Evolutionary conservation across 2,888 invertebrate species (phyloP).

Genomic region (Catocala fraxini): DNA sequence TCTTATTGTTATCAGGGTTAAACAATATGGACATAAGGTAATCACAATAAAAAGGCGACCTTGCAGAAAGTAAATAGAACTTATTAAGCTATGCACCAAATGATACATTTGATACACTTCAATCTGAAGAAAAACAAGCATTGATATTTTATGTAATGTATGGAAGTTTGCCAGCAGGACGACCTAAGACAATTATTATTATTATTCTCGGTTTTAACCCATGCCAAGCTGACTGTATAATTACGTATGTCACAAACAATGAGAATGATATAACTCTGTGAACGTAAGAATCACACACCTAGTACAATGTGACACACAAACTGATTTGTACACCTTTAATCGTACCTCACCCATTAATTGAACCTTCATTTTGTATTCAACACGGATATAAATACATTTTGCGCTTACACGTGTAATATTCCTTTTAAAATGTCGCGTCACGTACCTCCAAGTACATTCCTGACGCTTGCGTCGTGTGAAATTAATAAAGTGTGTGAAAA

Average conservation of each 20-base stretch:
- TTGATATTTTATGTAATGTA: no score
- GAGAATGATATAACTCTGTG: constrained; percentile 17
- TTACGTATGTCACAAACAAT: no score
- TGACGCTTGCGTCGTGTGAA: constrained; percentile 50
- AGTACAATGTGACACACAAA: constrained; percentile 24
- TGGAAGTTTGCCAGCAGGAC: no score
- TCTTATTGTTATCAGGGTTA: not conserved
- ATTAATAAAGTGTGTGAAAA: constrained; percentile 53
- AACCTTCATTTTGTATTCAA: constrained; percentile 48
- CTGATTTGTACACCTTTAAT: constrained; percentile 32
- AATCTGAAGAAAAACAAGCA: no score
- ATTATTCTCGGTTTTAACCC: no score
- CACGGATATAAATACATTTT: constrained; percentile 58
- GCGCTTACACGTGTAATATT: constrained; percentile 66
- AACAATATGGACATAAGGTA: no score
- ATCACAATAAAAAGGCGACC: no score
- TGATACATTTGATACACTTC: no score
- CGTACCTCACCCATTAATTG: constrained; percentile 43
- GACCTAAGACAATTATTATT: no score
- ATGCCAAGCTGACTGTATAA: no score
- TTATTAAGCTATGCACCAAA: no score
- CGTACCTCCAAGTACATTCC: constrained; percentile 66
- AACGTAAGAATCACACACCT: constrained; percentile 12
- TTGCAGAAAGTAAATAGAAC: no score
- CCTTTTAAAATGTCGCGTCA: constrained; percentile 76